These are phyloP conservation scores for Lycaena phlaeas DNA, from an alignment of 2,888 invertebrate genomes.

Conservation along the genomic window DNA sequence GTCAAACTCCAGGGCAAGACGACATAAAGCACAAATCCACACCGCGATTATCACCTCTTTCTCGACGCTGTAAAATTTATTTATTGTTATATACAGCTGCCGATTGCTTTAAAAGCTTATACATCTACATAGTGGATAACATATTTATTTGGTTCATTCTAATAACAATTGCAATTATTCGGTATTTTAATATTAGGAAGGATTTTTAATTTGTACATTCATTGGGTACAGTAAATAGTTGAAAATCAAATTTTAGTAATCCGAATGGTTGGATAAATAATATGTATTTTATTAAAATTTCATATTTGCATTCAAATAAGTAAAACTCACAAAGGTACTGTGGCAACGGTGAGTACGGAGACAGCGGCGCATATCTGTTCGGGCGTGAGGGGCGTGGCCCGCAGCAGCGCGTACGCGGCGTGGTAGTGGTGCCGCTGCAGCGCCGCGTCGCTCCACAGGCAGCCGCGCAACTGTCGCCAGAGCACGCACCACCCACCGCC, in stretches of 20 bases:
- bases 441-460: constrained; percentile 22
- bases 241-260: too few species aligned
- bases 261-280: too few species aligned
- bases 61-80: constrained; percentile 29
- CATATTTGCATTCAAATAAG: too few species aligned
- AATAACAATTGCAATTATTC: too few species aligned
- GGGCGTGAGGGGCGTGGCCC: constrained; percentile 15
- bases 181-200: too few species aligned
- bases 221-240: too few species aligned
- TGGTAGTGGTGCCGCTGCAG: constrained; percentile 28
- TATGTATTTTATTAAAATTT: too few species aligned
- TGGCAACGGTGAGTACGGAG: constrained; percentile 23
- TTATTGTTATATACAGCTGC: neutral
- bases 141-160: too few species aligned
- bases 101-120: too few species aligned
- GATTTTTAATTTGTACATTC: too few species aligned
- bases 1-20: constrained; percentile 15
- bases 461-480: too few species aligned
- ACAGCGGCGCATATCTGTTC: constrained; percentile 8
- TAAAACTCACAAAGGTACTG: constrained; percentile 46
- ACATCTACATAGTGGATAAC: too few species aligned
- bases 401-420: constrained; percentile 38
- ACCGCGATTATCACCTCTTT: constrained; percentile 40
- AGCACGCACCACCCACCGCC: constrained; percentile 31
- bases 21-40: constrained; percentile 45